Evolutionary conservation across 2,113 vertebrate genomes (phyloP), one percentile per base, ranked within the genome.

Genomic region (Brachyistius frenatus): DNA sequence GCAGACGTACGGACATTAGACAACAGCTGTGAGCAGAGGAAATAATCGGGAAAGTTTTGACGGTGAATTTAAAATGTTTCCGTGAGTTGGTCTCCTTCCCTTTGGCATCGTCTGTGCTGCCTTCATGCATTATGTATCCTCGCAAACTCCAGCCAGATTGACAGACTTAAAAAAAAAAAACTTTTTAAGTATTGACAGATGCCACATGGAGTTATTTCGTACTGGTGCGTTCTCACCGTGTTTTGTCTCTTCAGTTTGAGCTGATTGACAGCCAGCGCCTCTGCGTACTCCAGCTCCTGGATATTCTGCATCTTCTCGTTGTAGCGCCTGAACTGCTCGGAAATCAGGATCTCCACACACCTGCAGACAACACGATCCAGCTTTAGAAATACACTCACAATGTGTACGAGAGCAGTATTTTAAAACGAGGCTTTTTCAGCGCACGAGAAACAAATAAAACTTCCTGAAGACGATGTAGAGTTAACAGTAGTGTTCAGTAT

Each of bases 281-380:
- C 97, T 0, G 95, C 98, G 0, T 95, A 94, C 85, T 99, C 98
- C 89, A 99, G 90, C 86, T 97, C 92, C 83, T 32, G 96, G 75
- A 99, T 99, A 70, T 98, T 96, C 71, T 96, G 94, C 97, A 99
- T 97, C 92, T 97, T 99, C 67, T 97, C 93, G 60, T 93, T 97
- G 92, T 98, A 99, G 57, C 94, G 96, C 80, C 96, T 94, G 73
- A 97, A 93, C 94, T 99, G 98, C 72, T 99, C 98, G 31, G 93
- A 93, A 78, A 99, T 97, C 70, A 99, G 93, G 92, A 98, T 95
- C 90, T 99, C 98, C 65, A 99, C 95, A 71, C 97, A 99, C 85
- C 98, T 99, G 89, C 5, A 60, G n/a, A 60, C 9, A 69, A 72
- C 16, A 80, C 7, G 14, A 50, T 37, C 7, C 13, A 11, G 49